Conservation (phyloP, 92 coral and sea anemone species). For the Zoanthus solanderi region DNA sequence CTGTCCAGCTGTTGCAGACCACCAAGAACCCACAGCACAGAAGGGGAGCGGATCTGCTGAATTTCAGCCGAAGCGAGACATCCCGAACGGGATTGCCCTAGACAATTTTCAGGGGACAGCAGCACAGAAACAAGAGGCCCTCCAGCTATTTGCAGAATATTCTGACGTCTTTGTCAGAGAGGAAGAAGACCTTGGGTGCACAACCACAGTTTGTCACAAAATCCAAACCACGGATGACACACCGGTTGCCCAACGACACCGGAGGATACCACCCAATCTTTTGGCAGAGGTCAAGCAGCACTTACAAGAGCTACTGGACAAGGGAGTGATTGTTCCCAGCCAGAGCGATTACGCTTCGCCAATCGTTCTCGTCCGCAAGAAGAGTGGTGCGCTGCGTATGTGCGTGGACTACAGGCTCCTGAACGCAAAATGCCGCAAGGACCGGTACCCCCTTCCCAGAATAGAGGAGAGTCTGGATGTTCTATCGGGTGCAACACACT, state of each 20-base stretch:
- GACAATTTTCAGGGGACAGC: background rate
- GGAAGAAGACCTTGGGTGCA: constrained; percentile 47
- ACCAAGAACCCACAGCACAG: background rate
- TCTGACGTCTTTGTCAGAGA: constrained; percentile 14
- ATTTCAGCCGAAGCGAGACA: background rate
- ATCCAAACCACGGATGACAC: constrained; percentile 55
- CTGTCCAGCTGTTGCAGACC: constrained; percentile 46
- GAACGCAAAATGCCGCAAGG: constrained; percentile 50
- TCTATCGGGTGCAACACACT: constrained; percentile 53
- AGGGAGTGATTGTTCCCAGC: constrained; percentile 41
- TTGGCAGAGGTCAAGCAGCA: constrained; percentile 61
- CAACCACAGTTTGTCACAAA: constrained; percentile 46
- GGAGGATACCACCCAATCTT: constrained; percentile 59
- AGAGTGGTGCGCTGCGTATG: constrained; percentile 59
- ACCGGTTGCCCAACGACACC: constrained; percentile 56
- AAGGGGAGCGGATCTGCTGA: background rate
- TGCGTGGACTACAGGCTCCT: constrained; percentile 70
- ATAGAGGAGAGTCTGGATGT: constrained; percentile 53
- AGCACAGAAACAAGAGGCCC: background rate
- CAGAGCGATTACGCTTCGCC: constrained; percentile 62
- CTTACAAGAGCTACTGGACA: constrained; percentile 51
- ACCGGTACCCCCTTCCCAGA: constrained; percentile 55
- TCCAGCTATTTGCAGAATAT: background rate
- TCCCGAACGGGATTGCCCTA: constrained; percentile 2
- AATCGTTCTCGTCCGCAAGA: background rate